These are phyloP conservation scores for Parascotia fuliginaria DNA, from an alignment of 2,888 invertebrate species.

Conservation along the genomic window DNA sequence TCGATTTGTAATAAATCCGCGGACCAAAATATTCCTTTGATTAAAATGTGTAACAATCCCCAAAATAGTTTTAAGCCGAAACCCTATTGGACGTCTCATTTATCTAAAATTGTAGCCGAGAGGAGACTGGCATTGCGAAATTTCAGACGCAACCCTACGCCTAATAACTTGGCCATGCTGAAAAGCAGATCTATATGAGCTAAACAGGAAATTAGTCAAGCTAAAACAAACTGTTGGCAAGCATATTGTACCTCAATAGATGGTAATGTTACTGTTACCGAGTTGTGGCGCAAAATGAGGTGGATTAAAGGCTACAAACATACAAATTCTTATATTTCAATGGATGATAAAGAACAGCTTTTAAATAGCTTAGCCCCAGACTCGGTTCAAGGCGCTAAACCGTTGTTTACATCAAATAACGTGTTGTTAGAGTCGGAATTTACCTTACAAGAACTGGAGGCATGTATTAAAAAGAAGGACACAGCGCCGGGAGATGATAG, in stretches of 20 bases:
- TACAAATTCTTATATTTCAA: neutral
- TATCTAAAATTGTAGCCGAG: neutral
- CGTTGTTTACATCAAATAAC: neutral
- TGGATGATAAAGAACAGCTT: neutral
- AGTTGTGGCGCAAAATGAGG: neutral
- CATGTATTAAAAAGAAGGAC: neutral
- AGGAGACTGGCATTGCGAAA: conserved; percentile 1
- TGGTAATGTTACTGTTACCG: neutral
- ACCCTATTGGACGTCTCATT: neutral
- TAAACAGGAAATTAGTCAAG: neutral
- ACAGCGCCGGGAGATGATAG: neutral
- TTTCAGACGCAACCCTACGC: conserved; percentile 8
- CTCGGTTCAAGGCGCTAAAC: neutral
- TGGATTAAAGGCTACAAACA: neutral
- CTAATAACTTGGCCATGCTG: neutral
- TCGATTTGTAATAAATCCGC: neutral
- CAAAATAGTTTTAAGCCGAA: neutral
- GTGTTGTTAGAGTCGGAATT: neutral
- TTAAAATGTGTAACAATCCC: neutral
- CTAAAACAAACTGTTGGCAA: neutral
- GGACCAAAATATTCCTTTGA: neutral
- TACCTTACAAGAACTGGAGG: neutral
- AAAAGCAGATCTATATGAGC: neutral
- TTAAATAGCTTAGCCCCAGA: neutral
- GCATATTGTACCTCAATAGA: neutral